Evolutionary conservation across 1,140 invertebrate species (phyloP), one percentile per base, ranked within the genome.

Genomic region (Chironomus tepperi): DNA sequence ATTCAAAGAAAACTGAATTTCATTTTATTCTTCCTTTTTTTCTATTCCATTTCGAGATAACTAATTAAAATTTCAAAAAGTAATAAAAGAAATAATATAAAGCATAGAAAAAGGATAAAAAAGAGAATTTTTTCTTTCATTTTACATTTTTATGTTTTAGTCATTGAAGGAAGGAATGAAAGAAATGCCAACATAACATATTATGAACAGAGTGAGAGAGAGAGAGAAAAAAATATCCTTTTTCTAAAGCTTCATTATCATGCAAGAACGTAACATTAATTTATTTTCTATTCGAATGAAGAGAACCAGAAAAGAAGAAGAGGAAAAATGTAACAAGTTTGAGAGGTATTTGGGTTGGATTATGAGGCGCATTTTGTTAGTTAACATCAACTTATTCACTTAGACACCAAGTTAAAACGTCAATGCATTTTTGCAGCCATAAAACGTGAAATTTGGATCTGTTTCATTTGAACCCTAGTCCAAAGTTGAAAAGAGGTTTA

Each of bases 191-290:
- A 34, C 24, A 34, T 34, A 34, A 34, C 24, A 34, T 34, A 34
- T 34, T 34, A 34, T 34, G 24, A 34, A 34, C 24, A 34, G 24
- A 34, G 5, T 2, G 5, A 34, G 24, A 34, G 24, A 34, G 5
- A 34, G 24, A 34, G 24, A 34, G 5, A 34, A 34, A 34, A n/a
- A n/a, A n/a, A n/a, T n/a, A 34, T 34, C 24, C 24, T 34, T 34
- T 34, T 34, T 34, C 24, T 34, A 34, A 34, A 34, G 24, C 47
- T 57, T 57, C 47, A 57, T 57, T 57, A 57, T 57, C 47, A 57
- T 57, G 47, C 47, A 57, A 57, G 47, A 57, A 57, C 47, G 47
- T 57, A 57, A 57, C 47, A 57, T 57, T 57, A 57, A 57, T 57
- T 57, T 57, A 57, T 57, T 57, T 57, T 57, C 47, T 57, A 57